phyloP scores from a whole-genome alignment of 2,888 invertebrate genomes.

The Drosophila phalerata region DNA sequence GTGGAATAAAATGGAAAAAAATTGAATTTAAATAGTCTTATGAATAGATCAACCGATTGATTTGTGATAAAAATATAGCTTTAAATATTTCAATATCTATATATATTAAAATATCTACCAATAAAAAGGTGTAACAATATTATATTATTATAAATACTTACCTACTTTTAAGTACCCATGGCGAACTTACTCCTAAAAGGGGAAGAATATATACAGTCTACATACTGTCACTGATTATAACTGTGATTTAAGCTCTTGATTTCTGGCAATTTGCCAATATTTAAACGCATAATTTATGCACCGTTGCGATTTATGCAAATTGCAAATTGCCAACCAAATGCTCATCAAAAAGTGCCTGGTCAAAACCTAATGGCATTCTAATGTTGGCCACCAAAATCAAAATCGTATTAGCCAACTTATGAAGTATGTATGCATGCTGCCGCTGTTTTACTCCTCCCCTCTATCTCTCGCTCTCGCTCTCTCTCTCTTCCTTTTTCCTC shows the following conservation, averaged over 20 bases:
- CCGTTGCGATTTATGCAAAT: slow-evolving; percentile 62
- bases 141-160: no score
- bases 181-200: neutral
- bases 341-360: slow-evolving; percentile 40
- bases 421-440: slow-evolving; percentile 7
- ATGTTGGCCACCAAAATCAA: slow-evolving; percentile 76
- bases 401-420: slow-evolving; percentile 68
- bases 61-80: no score
- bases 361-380: slow-evolving; percentile 71
- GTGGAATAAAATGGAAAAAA: no score
- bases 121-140: neutral
- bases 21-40: no score
- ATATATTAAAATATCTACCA: no score
- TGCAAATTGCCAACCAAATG: slow-evolving; percentile 57
- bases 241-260: slow-evolving; percentile 51
- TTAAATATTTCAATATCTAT: no score
- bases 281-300: slow-evolving; percentile 63
- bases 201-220: neutral
- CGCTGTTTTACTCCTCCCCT: neutral
- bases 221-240: slow-evolving; percentile 42
- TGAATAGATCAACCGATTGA: no score
- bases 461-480: neutral
- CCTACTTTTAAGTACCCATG: neutral
- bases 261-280: slow-evolving; percentile 59
- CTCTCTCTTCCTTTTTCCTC: neutral